Evolutionary conservation across 2,888 invertebrate species (phyloP), one percentile per base, ranked within the genome.

Genomic region (Andricus quercusramuli): DNA sequence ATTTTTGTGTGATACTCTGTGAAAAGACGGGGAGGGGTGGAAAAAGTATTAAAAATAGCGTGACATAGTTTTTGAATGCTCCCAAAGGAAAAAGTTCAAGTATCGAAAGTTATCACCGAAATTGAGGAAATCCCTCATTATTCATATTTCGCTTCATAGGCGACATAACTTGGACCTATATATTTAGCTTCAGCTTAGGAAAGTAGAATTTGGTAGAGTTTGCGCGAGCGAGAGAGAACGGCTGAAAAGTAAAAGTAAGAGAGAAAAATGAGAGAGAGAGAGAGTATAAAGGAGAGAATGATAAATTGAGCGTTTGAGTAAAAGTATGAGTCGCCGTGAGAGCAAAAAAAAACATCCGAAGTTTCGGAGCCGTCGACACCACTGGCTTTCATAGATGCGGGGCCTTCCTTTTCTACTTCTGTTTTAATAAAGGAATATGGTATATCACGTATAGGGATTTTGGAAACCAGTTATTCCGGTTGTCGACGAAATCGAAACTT

Each of bases 131-230:
- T 37, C n/a, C 51, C 32, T 74, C 37, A 56, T 56, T 59, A 59
- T 74, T 74, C 37, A 74, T 74, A 32, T 74, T 74, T 74, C 37
- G 74, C 74, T 59, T 74, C 74, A 59, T 74, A 74, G 74, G 32
- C 51, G 74, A 74, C 32, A 29, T 74, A 74, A 56, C 74, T 56
- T 74, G 56, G 32, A 74, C 56, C 56, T 74, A 25, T 1, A 25
- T 25, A 32, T 74, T 74, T 74, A 74, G 56, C 56, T 56, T 56
- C 32, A 56, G 32, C 37, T 74, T 74, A 74, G 74, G 37, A 32
- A 56, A 74, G 56, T 74, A 32, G 32, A 74, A 56, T 74, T 74
- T 56, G n/a, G 11, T 74, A 74, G 74, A 47, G 32, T n/a, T 47
- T 56, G 51, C 59, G 74, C 59, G 56, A 64, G 64, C 22, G 59